Evolutionary conservation across 2,113 vertebrate genomes (phyloP).

Genomic region (Recurvirostra avosetta): DNA sequence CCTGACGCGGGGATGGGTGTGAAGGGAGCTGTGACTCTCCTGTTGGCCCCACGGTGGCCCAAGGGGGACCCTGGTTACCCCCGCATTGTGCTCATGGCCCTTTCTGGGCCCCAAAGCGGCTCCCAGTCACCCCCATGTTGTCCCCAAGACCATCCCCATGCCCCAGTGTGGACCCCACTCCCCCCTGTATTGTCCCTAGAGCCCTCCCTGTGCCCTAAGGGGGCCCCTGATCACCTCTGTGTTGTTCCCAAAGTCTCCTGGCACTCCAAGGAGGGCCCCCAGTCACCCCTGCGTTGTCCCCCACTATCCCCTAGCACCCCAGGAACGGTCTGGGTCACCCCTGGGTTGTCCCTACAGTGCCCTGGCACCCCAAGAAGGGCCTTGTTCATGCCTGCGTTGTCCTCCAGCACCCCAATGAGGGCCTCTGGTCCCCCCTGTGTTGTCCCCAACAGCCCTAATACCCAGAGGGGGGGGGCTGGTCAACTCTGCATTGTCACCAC

Average conservation of each 20-base stretch:
- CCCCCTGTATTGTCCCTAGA: too few relatives aligned
- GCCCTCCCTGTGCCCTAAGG: too few relatives aligned
- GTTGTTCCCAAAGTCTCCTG: too few relatives aligned
- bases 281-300: background rate
- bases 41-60: too few relatives aligned
- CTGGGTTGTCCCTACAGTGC: background rate
- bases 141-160: too few relatives aligned
- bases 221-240: rapidly evolving
- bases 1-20: background rate
- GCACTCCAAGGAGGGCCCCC: too few relatives aligned
- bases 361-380: rapidly evolving
- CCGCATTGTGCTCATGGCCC: rapidly evolving
- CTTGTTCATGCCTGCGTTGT: rapidly evolving
- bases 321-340: background rate
- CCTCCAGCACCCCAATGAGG: too few relatives aligned
- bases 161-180: background rate
- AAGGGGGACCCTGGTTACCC: background rate
- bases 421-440: too few relatives aligned
- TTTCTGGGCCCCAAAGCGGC: too few relatives aligned
- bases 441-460: background rate
- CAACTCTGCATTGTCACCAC: background rate
- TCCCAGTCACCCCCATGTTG: rapidly evolving
- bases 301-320: too few relatives aligned
- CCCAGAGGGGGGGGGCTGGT: background rate
- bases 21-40: background rate